These are phyloP conservation scores for Podarcis siculus DNA, from an alignment of 2,797 vertebrate species.

Conservation along the genomic window DNA sequence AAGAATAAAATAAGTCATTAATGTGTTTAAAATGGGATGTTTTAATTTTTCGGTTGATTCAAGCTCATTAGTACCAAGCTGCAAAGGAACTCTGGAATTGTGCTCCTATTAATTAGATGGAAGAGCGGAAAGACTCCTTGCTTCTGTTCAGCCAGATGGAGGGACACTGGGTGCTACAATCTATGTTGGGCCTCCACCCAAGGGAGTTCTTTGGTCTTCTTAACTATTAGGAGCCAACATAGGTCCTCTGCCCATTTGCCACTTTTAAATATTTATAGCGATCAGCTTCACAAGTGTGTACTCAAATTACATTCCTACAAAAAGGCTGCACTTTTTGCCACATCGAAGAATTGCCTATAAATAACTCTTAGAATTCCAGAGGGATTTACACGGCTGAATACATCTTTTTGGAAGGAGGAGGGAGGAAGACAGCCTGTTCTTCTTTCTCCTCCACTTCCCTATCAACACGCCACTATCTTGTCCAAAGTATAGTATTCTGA, in stretches of 20 bases:
- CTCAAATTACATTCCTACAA: conserved; percentile 66
- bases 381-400: conserved; percentile 33
- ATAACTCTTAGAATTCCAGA: conserved; percentile 51
- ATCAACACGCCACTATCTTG: neutral
- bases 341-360: conserved; percentile 59
- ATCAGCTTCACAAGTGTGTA: conserved; percentile 52
- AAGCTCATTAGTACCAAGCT: conserved; percentile 73
- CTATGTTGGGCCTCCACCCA: conserved; percentile 53
- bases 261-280: conserved; percentile 59
- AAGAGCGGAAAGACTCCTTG: conserved; percentile 63
- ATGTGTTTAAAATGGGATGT: conserved; percentile 75
- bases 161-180: conserved; percentile 58
- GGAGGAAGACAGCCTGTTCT: neutral
- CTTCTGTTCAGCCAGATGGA: conserved; percentile 65
- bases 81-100: conserved; percentile 76
- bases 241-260: conserved; percentile 58
- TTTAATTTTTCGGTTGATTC: conserved; percentile 75
- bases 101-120: conserved; percentile 77
- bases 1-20: conserved; percentile 76
- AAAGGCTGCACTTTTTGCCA: conserved; percentile 42
- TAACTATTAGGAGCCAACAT: conserved; percentile 43
- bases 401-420: conserved; percentile 25
- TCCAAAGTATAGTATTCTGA: neutral
- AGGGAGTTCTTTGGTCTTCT: conserved; percentile 63
- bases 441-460: neutral